phyloP scores from a whole-genome alignment of 2,888 invertebrate genomes.

The Rhagophthalmus giganteus region DNA sequence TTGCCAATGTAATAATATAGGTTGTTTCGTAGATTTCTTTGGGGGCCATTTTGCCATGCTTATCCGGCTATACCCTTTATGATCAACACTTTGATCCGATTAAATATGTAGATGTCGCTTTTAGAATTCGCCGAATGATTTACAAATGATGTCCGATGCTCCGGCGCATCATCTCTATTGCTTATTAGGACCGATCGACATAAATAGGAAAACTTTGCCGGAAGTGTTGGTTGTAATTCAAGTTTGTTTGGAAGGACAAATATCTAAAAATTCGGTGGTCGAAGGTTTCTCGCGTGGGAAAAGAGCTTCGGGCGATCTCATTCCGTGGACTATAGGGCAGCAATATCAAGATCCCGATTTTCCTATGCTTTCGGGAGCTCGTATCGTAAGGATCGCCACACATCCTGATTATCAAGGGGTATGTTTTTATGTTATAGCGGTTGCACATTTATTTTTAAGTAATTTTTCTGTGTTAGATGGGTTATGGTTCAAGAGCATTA shows the following conservation, averaged over 20 bases:
- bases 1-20: too few relatives aligned
- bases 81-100: background rate
- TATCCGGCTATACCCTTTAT: background rate
- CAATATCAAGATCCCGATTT: constrained; percentile 95
- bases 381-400: constrained; percentile 95
- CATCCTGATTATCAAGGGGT: constrained; percentile 96
- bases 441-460: too few relatives aligned
- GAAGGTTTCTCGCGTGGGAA: constrained; percentile 84
- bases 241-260: constrained; percentile 75
- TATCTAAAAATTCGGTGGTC: constrained; percentile 70
- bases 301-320: constrained; percentile 92
- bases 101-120: constrained; percentile 9
- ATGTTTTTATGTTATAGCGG: too few relatives aligned
- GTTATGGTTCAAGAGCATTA: constrained; percentile 90
- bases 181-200: constrained; percentile 82
- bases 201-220: constrained; percentile 73
- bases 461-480: constrained; percentile 76
- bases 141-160: constrained; percentile 97
- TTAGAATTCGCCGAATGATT: constrained; percentile 96
- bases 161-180: constrained; percentile 98
- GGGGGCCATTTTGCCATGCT: background rate
- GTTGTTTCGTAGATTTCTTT: too few relatives aligned
- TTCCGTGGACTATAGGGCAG: constrained; percentile 98
- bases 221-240: constrained; percentile 94
- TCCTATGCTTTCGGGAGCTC: constrained; percentile 83